Conservation (phyloP, 2,113 vertebrate genomes). For the Psammodynastes pulverulentus region DNA sequence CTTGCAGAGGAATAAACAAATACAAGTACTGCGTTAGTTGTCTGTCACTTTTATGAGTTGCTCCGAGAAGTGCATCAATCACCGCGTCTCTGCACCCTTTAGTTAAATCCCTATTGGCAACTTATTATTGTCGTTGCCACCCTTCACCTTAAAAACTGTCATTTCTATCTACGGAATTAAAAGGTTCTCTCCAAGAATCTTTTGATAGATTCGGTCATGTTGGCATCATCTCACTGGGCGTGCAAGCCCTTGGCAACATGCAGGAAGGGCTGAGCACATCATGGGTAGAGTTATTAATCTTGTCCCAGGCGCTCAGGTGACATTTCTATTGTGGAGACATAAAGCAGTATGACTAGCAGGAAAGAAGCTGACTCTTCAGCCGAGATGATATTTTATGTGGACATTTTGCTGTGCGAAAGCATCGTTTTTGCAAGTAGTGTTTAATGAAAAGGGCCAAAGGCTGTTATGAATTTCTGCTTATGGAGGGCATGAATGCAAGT, state of each 20-base stretch:
- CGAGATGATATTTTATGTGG: constrained; percentile 9
- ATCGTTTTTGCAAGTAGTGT: not conserved
- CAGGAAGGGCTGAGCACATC: not conserved
- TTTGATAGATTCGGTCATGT: constrained; percentile 27
- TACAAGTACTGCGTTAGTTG: constrained; percentile 47
- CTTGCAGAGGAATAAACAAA: constrained; percentile 52
- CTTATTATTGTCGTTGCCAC: not conserved
- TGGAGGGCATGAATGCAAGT: not conserved
- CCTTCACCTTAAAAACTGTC: constrained; percentile 30
- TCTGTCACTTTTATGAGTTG: constrained; percentile 52
- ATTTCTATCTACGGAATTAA: constrained; percentile 17
- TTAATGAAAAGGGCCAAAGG: not conserved
- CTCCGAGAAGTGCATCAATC: constrained; percentile 45
- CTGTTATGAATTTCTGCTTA: not conserved
- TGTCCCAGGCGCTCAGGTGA: constrained; percentile 26
- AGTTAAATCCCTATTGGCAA: constrained; percentile 38
- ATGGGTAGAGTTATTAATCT: constrained; percentile 12
- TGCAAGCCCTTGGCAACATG: constrained; percentile 19
- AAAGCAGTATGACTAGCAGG: constrained; percentile 10
- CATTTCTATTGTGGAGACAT: constrained; percentile 14
- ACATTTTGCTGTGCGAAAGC: not conserved
- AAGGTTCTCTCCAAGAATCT: constrained; percentile 15
- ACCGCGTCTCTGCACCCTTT: constrained; percentile 31
- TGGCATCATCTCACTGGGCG: constrained; percentile 11
- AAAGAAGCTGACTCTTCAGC: not conserved